Base-by-base conservation (phyloP, 2,113 vertebrate species). In the Phyllostomus hastatus region DNA sequence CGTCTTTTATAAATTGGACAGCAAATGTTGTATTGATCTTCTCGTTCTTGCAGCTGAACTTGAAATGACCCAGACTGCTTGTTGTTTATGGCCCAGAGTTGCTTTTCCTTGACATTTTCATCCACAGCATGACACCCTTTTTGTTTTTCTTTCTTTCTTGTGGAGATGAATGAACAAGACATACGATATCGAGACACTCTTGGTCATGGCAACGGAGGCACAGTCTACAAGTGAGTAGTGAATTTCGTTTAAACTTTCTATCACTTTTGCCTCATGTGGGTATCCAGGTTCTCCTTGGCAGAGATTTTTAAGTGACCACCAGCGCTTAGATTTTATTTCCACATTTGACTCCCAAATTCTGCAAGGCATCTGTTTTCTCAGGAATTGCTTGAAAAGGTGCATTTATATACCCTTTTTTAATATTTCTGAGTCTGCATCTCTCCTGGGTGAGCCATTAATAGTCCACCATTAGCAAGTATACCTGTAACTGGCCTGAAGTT, bases 121-220 rank as follows among this genome's bases (percentile, higher is more conserved):
- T 99, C 98, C 98, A 88, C 98, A 97, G 98, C 98, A 97, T 98
- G 98, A 98, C 98, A 98, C 98, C 97, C 98, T 98, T 99, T 98
- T 98, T 98, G 98, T 99, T 99, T 98, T 98, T 98, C 98, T 98
- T 98, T 98, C 97, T 98, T 98, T 98, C 98, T 98, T 88, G 93
- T 98, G 97, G 98, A 99, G 99, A 99, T 99, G 98, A 99, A 99
- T 99, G 99, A 99, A 98, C 99, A 99, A 98, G 99, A 99, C 98
- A 99, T 99, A 98, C 98, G 99, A 97, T 99, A 99, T 98, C 99
- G 99, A 98, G 99, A 99, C 98, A 99, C 99, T 97, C 99, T 99
- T 73, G 99, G 99, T 95, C 99, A 99, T 95, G 99, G 99, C 98
- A 99, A 99, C 76, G 99, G 99, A 96, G 99, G 99, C 95, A 99